These are phyloP conservation scores for Teleiodes luculella DNA, from an alignment of 2,888 invertebrate species.

Conservation along the genomic window DNA sequence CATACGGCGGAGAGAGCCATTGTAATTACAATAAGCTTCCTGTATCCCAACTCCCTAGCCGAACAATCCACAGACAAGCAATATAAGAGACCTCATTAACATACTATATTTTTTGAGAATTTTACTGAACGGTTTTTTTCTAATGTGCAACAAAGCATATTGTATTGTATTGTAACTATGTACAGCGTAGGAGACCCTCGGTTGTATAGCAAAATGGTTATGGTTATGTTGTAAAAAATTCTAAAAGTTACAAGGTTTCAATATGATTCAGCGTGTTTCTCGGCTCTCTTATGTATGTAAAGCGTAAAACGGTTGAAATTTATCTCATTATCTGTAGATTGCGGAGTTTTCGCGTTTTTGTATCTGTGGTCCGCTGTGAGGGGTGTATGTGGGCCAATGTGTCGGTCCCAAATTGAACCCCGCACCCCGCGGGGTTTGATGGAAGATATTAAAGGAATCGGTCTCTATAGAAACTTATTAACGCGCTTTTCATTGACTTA, in stretches of 20 bases:
- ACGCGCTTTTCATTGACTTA: too few species aligned
- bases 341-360: neutral
- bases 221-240: too few species aligned
- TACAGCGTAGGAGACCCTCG: too few species aligned
- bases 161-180: too few species aligned
- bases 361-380: neutral
- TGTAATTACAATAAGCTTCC: constrained; percentile 2
- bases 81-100: too few species aligned
- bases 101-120: neutral
- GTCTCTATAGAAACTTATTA: too few species aligned
- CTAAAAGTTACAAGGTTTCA: too few species aligned
- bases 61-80: neutral
- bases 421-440: neutral
- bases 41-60: neutral
- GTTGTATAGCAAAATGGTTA: too few species aligned
- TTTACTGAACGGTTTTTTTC: neutral
- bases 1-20: neutral
- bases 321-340: neutral
- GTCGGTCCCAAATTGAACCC: neutral
- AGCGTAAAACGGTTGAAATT: too few species aligned
- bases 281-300: too few species aligned
- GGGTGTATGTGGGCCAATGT: neutral
- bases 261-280: too few species aligned
- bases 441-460: neutral
- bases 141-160: too few species aligned